A percentile compares a stretch with the other conserved stretches of the same genome.
Evolutionary conservation across 2,888 invertebrate species (phyloP).

Genomic region (Geotrupes spiniger): DNA sequence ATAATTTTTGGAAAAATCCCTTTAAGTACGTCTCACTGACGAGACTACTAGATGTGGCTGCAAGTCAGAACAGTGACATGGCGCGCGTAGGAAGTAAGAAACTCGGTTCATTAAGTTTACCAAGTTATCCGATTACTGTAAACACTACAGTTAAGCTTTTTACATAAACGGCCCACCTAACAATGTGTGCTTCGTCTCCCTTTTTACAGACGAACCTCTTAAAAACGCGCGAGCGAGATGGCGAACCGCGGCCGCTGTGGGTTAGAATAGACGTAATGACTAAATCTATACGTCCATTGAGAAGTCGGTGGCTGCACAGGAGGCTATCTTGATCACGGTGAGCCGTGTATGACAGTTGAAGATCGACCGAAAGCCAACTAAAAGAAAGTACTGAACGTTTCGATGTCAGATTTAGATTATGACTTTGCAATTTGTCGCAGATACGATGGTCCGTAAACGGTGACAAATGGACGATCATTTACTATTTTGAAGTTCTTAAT

Average conservation of each 20-base stretch:
- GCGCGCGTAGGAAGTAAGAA: slow-evolving; percentile 33
- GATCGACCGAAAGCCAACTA: slow-evolving; percentile 28
- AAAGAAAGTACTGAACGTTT: slow-evolving; percentile 30
- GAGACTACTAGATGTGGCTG: slow-evolving; percentile 20
- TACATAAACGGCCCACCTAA: slow-evolving; percentile 17
- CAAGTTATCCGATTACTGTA: slow-evolving; percentile 38
- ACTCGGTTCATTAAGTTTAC: slow-evolving; percentile 37
- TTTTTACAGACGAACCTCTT: slow-evolving; percentile 2
- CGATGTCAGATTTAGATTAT: slow-evolving; percentile 42
- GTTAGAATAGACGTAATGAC: slow-evolving; percentile 23
- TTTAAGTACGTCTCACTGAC: neutral
- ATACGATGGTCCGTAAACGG: neutral
- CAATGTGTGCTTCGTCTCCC: neutral
- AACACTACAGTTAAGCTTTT: slow-evolving; percentile 28
- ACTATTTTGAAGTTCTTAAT: slow-evolving; percentile 5
- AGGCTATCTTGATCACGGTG: slow-evolving; percentile 37
- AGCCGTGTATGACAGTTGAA: slow-evolving; percentile 35
- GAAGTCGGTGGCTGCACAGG: slow-evolving; percentile 33
- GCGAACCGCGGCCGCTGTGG: slow-evolving; percentile 8
- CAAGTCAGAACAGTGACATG: slow-evolving; percentile 22
- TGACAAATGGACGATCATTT: slow-evolving; percentile 2
- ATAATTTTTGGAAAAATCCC: too few species aligned
- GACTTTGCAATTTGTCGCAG: slow-evolving; percentile 37
- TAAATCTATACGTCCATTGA: slow-evolving; percentile 36
- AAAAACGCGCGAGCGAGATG: slow-evolving; percentile 7